Evolutionary conservation across 2,888 invertebrate genomes (phyloP).

Genomic region (Dynastes tityus): DNA sequence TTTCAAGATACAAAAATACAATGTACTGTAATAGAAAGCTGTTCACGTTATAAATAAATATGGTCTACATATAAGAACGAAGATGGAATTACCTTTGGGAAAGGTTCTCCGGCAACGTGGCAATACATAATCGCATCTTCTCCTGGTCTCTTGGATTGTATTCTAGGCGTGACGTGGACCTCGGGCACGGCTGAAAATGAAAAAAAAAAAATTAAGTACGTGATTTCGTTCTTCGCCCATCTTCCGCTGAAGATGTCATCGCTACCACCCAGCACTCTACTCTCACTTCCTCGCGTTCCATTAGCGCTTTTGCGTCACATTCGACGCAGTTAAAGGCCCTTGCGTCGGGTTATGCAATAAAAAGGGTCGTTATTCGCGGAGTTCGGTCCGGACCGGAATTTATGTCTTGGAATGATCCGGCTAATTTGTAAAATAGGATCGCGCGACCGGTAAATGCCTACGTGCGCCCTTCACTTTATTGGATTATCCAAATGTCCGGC

Average conservation of each 20-base stretch:
- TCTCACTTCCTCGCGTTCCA: slow-evolving; percentile 10
- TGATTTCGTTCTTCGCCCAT: slow-evolving; percentile 19
- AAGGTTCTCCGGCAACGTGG: slow-evolving; percentile 82
- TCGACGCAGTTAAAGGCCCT: slow-evolving; percentile 16
- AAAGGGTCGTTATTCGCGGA: slow-evolving; percentile 36
- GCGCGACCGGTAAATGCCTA: slow-evolving; percentile 43
- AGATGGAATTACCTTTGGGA: slow-evolving; percentile 73
- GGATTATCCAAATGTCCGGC: slow-evolving; percentile 40
- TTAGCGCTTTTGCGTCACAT: not conserved
- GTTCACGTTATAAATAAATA: no score
- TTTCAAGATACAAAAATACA: no score
- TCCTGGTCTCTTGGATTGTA: slow-evolving; percentile 79
- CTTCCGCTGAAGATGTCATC: not conserved
- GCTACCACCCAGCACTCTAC: not conserved
- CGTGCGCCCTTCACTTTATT: slow-evolving; percentile 39
- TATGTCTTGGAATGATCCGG: slow-evolving; percentile 47
- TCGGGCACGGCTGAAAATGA: slow-evolving; percentile 77
- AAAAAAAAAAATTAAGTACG: slow-evolving; percentile 47
- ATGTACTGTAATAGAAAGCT: no score
- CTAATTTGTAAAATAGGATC: slow-evolving; percentile 47
- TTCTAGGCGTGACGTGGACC: slow-evolving; percentile 80
- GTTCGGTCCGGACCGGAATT: slow-evolving; percentile 38
- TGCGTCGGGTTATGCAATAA: slow-evolving; percentile 40
- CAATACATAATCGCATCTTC: slow-evolving; percentile 81
- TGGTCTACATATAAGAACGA: no score